Base-by-base conservation (phyloP, 2,888 invertebrate species). In the Penaeus monodon region DNA sequence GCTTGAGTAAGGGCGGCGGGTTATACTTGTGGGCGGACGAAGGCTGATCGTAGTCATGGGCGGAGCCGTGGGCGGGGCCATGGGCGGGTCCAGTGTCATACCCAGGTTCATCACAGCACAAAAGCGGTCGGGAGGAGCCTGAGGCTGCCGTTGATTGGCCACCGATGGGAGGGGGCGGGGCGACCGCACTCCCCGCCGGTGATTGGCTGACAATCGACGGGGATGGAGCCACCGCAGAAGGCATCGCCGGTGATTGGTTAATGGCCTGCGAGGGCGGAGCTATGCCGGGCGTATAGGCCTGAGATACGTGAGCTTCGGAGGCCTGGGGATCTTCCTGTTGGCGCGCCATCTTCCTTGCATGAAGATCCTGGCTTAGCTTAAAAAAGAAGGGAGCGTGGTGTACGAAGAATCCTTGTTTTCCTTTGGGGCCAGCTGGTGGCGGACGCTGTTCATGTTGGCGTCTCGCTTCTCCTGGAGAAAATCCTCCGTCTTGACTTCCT, bases 311-410 rank as follows among this genome's bases (percentile, higher is more conserved):
- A 83, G 83, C 83, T 84, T 84, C 84, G 79, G 57, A 80, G 80
- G 85, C 85, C 80, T 73, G 80, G 83, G 86, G 78, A 33, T 83
- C 83, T 73, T 86, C 77, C 70, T 86, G 86, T 29, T 82, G 86
- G 49, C 79, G 77, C 33, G 82, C 82, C 38, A 33, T 65, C 82
- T 89, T 88, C 89, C 88, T 88, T 49, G 88, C 89, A 66, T 76
- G 81, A 81, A 90, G 89, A 76, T 90, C 89, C 81, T 89, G 88
- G 84, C 77, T 90, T 87, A 90, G 76, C 84, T 89, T 89, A 90
- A 90, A 90, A 90, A 90, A 90, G 90, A 90, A 87, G 88, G 90
- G 88, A 90, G 87, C 63, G 87, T 88, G 86, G 70, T 88, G 88
- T 78, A 89, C 20, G 88, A 88, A 49, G 85, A 86, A 79, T 90